These are phyloP conservation scores for Bombus haemorrhoidalis DNA, from an alignment of 1,140 invertebrate species.

Conservation along the genomic window DNA sequence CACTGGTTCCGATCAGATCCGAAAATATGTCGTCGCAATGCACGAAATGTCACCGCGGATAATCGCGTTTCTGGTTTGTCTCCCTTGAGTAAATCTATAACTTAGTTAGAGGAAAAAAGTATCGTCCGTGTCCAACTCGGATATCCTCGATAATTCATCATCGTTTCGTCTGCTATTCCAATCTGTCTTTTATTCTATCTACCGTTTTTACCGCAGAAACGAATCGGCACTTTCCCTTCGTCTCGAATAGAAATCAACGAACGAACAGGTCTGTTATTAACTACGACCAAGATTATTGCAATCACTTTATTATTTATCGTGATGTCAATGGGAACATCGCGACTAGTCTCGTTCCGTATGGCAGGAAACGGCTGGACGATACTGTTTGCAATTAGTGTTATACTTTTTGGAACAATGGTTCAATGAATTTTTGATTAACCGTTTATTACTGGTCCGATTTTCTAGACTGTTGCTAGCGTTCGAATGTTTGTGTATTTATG, in stretches of 20 bases:
- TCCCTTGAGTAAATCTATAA: slow-evolving; percentile 17
- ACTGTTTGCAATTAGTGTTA: neutral
- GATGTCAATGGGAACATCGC: neutral
- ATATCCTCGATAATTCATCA: slow-evolving; percentile 52
- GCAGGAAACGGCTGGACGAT: neutral
- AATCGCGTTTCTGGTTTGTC: slow-evolving; percentile 23
- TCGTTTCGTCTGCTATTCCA: neutral
- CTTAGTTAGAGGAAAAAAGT: neutral
- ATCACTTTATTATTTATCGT: neutral
- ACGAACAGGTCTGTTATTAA: neutral
- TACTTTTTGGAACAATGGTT: neutral
- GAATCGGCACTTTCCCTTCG: neutral
- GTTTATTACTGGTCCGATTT: neutral
- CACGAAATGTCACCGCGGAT: slow-evolving; percentile 68
- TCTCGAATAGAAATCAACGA: neutral
- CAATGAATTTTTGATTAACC: neutral
- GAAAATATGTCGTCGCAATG: slow-evolving; percentile 50
- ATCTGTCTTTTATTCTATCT: neutral
- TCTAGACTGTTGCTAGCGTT: neutral
- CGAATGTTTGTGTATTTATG: neutral
- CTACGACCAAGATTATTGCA: neutral
- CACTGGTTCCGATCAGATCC: slow-evolving; percentile 29
- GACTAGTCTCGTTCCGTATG: neutral
- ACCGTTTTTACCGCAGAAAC: neutral
- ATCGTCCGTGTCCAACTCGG: slow-evolving; percentile 1